Evolutionary conservation across 2,113 vertebrate species (phyloP).

Genomic region (Triplophysa tibetana): DNA sequence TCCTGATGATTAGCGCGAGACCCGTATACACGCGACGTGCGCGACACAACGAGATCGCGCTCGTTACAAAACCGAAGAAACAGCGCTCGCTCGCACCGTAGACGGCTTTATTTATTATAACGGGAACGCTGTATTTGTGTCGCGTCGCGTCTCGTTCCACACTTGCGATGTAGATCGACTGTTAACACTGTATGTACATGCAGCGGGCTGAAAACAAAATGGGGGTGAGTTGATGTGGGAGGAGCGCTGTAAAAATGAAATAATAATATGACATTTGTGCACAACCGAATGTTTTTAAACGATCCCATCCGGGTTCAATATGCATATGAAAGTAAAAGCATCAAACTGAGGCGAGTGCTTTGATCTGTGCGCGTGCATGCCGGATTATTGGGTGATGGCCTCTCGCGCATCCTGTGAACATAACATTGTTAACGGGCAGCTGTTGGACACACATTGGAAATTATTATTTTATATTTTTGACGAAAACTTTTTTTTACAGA

Average conservation of each 20-base stretch:
- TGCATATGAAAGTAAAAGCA: slow-evolving; percentile 1
- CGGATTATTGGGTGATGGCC: slow-evolving; percentile 32
- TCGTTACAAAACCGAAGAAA: not conserved
- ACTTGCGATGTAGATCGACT: slow-evolving; percentile 3
- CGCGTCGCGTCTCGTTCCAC: slow-evolving; percentile 10
- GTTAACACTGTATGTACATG: slow-evolving; percentile 38
- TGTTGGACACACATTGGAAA: not conserved
- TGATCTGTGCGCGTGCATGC: slow-evolving; percentile 26
- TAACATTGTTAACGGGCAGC: not conserved
- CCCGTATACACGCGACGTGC: slow-evolving; percentile 3
- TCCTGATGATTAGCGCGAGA: slow-evolving; percentile 44
- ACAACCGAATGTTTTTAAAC: slow-evolving; percentile 24
- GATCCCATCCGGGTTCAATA: slow-evolving; percentile 2
- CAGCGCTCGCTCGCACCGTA: not conserved
- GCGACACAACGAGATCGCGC: slow-evolving; percentile 8
- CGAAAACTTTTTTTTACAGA: not conserved
- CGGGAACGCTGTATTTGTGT: not conserved
- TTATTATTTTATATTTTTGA: not conserved
- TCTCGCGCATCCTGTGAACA: slow-evolving; percentile 28
- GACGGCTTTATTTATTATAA: not conserved
- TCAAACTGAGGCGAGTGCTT: slow-evolving; percentile 28
- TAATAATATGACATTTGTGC: slow-evolving; percentile 42
- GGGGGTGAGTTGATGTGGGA: slow-evolving; percentile 57
- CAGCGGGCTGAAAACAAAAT: slow-evolving; percentile 60
- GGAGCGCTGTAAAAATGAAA: slow-evolving; percentile 44